These are phyloP conservation scores for Perca fluviatilis DNA, from an alignment of 2,113 vertebrate species.

Conservation along the genomic window DNA sequence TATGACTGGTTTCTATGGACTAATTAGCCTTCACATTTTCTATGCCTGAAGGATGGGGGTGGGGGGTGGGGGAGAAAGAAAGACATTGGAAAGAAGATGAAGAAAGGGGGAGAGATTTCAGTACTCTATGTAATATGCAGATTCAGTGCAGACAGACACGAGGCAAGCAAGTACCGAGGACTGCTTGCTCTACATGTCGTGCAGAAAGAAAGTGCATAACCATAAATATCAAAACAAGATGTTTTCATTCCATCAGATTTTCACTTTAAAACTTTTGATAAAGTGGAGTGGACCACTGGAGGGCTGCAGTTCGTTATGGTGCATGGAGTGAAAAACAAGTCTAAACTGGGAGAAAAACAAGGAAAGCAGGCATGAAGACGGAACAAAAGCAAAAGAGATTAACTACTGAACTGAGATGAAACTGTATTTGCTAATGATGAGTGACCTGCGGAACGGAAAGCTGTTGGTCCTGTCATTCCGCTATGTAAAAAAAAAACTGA, in stretches of 20 bases:
- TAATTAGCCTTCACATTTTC: conserved; percentile 72
- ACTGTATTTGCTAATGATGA: conserved; percentile 59
- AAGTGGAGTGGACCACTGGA: conserved; percentile 43
- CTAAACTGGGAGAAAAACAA: not conserved
- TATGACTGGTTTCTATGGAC: conserved; percentile 69
- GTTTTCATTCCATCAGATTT: conserved; percentile 48
- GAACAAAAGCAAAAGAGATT: conserved; percentile 31
- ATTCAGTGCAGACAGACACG: conserved; percentile 29
- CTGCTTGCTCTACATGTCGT: conserved; percentile 39
- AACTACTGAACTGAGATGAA: conserved; percentile 27
- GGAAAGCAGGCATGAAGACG: not conserved
- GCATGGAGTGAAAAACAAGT: conserved; percentile 34
- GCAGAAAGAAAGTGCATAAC: conserved; percentile 33
- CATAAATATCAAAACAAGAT: conserved; percentile 66
- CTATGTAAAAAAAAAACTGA: not conserved
- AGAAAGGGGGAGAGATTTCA: conserved; percentile 43
- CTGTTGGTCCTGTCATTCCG: conserved; percentile 26
- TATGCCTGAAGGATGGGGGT: conserved; percentile 56
- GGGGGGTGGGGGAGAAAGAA: not conserved
- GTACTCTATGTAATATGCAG: conserved; percentile 45
- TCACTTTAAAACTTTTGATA: conserved; percentile 44
- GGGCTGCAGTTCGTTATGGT: conserved; percentile 26
- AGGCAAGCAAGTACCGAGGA: conserved; percentile 31
- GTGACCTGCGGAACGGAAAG: conserved; percentile 54
- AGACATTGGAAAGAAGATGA: conserved; percentile 41